phyloP scores from a whole-genome alignment of 2,797 vertebrate species.

The Brachyrhaphis roseni region DNA sequence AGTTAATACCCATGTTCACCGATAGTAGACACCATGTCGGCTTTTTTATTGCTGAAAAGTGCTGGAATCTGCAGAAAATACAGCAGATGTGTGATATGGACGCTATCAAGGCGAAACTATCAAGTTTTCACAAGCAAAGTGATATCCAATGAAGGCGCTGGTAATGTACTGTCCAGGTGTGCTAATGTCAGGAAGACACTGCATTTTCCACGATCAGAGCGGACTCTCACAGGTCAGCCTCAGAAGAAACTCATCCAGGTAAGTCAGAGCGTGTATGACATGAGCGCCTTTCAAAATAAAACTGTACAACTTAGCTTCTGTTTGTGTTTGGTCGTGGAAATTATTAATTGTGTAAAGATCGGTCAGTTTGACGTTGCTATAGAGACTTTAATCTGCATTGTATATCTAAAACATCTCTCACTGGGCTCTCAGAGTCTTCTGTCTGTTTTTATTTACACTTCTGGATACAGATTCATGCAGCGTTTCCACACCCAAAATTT shows the following conservation, averaged over 20 bases:
- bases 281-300: neutral
- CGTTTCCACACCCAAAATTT: neutral
- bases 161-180: slow-evolving; percentile 18
- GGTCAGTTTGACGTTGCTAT: neutral
- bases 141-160: neutral
- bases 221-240: slow-evolving; percentile 29
- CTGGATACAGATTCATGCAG: neutral
- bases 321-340: neutral
- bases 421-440: neutral
- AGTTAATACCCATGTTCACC: neutral
- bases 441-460: neutral
- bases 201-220: slow-evolving; percentile 15
- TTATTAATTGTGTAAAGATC: neutral
- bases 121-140: slow-evolving; percentile 24
- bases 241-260: slow-evolving; percentile 70
- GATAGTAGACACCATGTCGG: slow-evolving; percentile 66
- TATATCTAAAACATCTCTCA: neutral
- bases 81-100: slow-evolving; percentile 42
- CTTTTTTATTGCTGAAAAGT: slow-evolving; percentile 59
- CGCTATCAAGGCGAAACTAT: slow-evolving; percentile 42
- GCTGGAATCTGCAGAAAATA: slow-evolving; percentile 56
- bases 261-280: neutral
- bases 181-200: slow-evolving; percentile 15
- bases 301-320: neutral
- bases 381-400: neutral